Base-by-base conservation (phyloP, 2,113 vertebrate species). In the Aix galericulata region DNA sequence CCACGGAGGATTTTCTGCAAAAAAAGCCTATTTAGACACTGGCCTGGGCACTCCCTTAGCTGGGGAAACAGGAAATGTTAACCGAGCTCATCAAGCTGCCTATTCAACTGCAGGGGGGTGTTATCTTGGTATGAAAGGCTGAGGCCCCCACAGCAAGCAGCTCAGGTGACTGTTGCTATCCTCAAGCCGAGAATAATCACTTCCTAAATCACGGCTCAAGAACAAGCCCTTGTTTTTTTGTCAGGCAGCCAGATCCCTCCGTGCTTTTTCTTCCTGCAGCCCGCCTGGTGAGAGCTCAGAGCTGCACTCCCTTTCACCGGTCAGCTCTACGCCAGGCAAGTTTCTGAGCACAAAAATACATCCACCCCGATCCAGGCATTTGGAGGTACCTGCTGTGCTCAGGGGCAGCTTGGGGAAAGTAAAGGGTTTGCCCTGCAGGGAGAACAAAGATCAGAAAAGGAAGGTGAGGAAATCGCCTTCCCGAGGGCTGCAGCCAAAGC, bases 311-410 rank as follows among this genome's bases (percentile, higher is more conserved):
- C 40, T 48, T 60, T 44, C 44, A 36, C 68, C 36, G 4, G 21
- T 55, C 59, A 59, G 63, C 38, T 60, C 56, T 46, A 71, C 17
- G 67, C 17, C 20, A 13, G 34, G n/a, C 40, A 83, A 79, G 50
- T 44, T 89, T 84, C 73, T 48, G 40, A 86, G 58, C 74, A 46
- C 48, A 92, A 62, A 93, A 89, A 73, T 8, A n/a, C 11, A 62
- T 6, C 46, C 3, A 1, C 50, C 11, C 40, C 55, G 17, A 38
- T 71, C 48, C 60, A 71, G 36, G 75, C 50, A 23, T 40, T 82
- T 50, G 71, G 75, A 56, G 58, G 31, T 52, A 91, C 79, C 78
- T 91, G 63, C 56, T 74, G 63, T 69, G 44, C 79, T 94, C 67
- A 89, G 27, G 16, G 87, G 44, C 17, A 84, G 60, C n/a, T 56